Evolutionary conservation across 2,797 vertebrate genomes (phyloP).

Genomic region (Bucorvus abyssinicus): DNA sequence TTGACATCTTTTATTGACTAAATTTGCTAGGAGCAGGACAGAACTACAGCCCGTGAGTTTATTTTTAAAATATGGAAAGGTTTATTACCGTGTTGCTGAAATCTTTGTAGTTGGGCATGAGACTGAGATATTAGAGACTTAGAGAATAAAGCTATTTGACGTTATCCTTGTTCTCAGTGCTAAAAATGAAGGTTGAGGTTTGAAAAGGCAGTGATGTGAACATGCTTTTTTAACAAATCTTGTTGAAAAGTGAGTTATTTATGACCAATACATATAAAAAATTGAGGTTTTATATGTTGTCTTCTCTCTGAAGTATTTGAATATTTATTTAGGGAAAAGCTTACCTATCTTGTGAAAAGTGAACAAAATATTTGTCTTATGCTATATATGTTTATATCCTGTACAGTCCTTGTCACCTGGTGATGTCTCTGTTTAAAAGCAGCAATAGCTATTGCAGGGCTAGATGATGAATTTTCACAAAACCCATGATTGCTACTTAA

Average conservation of each 20-base stretch:
- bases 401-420: not conserved
- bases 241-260: not conserved
- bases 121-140: not conserved
- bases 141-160: not conserved
- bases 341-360: not conserved
- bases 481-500: not conserved
- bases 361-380: not conserved
- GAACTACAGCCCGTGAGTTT: not conserved
- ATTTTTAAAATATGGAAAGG: not conserved
- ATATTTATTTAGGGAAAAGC: not conserved
- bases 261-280: not conserved
- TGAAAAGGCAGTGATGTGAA: not conserved
- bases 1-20: constrained; percentile 19
- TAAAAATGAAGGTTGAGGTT: not conserved
- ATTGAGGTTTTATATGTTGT: not conserved
- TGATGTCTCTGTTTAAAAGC: not conserved
- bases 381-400: not conserved
- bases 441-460: not conserved
- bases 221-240: not conserved
- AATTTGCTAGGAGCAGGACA: constrained; percentile 9
- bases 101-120: not conserved
- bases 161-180: not conserved
- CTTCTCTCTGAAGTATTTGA: not conserved
- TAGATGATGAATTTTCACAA: not conserved
- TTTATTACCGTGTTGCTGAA: not conserved